phyloP scores from a whole-genome alignment of 2,888 invertebrate genomes.

The Callyntrura sp. region DNA sequence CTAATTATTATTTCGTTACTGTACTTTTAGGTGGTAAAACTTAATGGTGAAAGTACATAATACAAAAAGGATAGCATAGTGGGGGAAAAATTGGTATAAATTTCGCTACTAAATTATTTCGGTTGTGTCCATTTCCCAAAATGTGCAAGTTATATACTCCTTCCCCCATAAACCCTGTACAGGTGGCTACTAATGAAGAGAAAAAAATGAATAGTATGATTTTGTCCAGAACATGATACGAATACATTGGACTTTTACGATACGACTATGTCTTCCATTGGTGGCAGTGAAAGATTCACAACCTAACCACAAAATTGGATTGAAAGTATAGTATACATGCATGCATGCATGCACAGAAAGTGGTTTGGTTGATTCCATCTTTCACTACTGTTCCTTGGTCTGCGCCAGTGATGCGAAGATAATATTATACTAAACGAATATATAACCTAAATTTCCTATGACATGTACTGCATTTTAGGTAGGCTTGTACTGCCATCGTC shows the following conservation, averaged over 20 bases:
- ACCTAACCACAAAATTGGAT: conserved; percentile 55
- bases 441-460: conserved; percentile 26
- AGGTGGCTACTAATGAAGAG: neutral
- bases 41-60: no score
- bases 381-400: conserved; percentile 10
- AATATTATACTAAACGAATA: conserved; percentile 26
- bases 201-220: neutral
- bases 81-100: no score
- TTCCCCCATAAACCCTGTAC: neutral
- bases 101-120: no score
- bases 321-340: conserved; percentile 31
- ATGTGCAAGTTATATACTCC: no score
- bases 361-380: conserved; percentile 23
- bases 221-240: neutral
- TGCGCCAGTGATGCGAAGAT: conserved; percentile 37
- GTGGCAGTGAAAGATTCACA: conserved; percentile 47
- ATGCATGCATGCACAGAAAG: conserved; percentile 40
- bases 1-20: no score
- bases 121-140: no score
- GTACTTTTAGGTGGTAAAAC: no score
- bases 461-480: neutral
- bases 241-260: neutral
- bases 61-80: no score
- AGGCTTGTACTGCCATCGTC: neutral
- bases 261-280: neutral